Evolutionary conservation across 2,113 vertebrate genomes (phyloP), one percentile per base, ranked within the genome.

Genomic region (Plectropomus leopardus): DNA sequence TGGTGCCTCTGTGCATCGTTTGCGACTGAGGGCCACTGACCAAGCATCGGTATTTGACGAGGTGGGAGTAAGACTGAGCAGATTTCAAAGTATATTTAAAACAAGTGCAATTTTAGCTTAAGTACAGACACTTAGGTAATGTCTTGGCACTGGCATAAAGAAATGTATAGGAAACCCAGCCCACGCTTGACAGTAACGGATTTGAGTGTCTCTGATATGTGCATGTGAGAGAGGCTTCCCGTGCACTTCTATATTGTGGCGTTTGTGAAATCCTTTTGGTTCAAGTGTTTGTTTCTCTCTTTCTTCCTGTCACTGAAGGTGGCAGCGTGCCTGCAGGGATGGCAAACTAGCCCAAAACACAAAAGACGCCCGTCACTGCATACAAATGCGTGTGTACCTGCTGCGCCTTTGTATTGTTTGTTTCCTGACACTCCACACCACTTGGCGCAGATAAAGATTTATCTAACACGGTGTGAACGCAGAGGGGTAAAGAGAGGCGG

Each of bases 361-460:
- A 45, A 15, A 42, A 32, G 48, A 45, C 48, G 6, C 64, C 5
- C 0, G 16, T 66, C 60, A 8, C 50, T 4, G 72, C 80, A 74
- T 85, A 79, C 63, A 78, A 69, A 75, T 66, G 28, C 26, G n/a
- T 28, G 54, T 51, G 64, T 14, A 76, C 65, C 78, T 75, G 79
- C 71, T 42, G 78, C 8, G 7, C 36, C 78, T 76, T 47, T 47
- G 24, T 28, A 6, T 32, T 69, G 67, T 77, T 67, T 48, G 51
- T 78, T 76, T 65, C 57, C 72, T 74, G 82, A 79, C 78, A 59
- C 36, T 58, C 8, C 70, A 75, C 72, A 51, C 32, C 71, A 72
- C 77, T 69, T 40, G 23, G 65, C 28, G 5, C 53, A 44, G 83
- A 80, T 75, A 70, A 64, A 81, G 82, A 85, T 87, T 76, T 80